Base-by-base conservation (phyloP, 2,888 invertebrate species). In the Xylota sylvarum region DNA sequence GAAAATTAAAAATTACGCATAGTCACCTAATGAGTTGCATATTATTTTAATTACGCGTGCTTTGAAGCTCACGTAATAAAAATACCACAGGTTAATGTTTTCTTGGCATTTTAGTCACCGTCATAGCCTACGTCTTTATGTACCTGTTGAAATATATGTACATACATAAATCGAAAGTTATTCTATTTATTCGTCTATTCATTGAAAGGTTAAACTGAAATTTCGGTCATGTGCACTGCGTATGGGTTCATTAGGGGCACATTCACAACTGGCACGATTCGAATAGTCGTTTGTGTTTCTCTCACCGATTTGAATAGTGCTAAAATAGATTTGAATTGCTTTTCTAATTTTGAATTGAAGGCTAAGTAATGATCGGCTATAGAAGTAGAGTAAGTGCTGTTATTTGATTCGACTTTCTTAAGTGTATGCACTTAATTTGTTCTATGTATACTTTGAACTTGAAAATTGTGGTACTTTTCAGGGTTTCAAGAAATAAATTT, bases 211-310 rank as follows among this genome's bases (percentile, higher is more conserved):
- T 32, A 58, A 58, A 67, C 69, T 32, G 12, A 35, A 64, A 60
- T 48, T 48, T 73, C 30, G 69, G 74, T 30, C 69, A 80, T 62
- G 81, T 81, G 40, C 67, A 81, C 74, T 62, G 81, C 76, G 48
- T 60, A 81, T 62, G 48, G 55, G 70, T 84, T 84, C 74, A 76
- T 74, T 76, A 79, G 46, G 27, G 12, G 23, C 50, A 10, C 48
- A 69, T 64, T 79, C 56, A 74, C 2, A 60, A 60, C 35, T 35
- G n/a, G 37, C 52, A 23, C n/a, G 4, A 5, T 50, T 62, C 30
- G 12, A 30, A 10, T 60, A 40, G 1, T 10, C 17, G 12, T 43
- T 40, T 52, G 69, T 52, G 17, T 56, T 37, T 35, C 40, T 14
- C 5, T n/a, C n/a, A 56, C 12, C 4, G 14, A 56, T 17, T 55